Base-by-base conservation (phyloP, 2,888 invertebrate species). In the Dolichopus griseipennis region DNA sequence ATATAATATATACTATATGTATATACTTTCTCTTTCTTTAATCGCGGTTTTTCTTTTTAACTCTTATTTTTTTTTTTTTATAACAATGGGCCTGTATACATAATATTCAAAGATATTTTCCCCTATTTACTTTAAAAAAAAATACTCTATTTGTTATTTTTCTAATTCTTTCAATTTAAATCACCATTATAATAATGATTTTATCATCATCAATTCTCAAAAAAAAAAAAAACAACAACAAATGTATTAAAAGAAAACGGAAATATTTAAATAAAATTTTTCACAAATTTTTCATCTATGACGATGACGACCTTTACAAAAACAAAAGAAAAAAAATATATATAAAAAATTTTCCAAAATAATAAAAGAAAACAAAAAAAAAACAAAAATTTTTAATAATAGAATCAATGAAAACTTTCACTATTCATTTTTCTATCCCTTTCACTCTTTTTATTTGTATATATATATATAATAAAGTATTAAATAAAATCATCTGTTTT, bases 231-330 rank as follows among this genome's bases (percentile, higher is more conserved):
- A 52, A 52, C n/a, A n/a, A n/a, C n/a, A n/a, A n/a, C n/a, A n/a
- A n/a, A n/a, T n/a, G n/a, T n/a, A n/a, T n/a, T n/a, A n/a, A n/a
- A n/a, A n/a, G n/a, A n/a, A n/a, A 52, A 52, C 52, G 52, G 18
- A 52, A 52, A 52, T 52, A 52, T 52, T 52, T 52, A 52, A 10
- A 12, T 52, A 52, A 10, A 12, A 52, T 52, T 52, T 27, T 52
- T 52, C 52, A 18, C 52, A 52, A 52, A 52, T 52, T 52, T 52
- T 52, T 52, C 52, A 52, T 52, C 52, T 52, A 52, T 52, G 52
- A 52, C 52, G 52, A 52, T 52, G 52, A 52, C 52, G 52, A 52
- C 52, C 52, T 52, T 52, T 18, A 5, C 6, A 52, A 52, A n/a
- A 52, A 18, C 52, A 6, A 12, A 2, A 18, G 52, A 1, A 52